Percentiles rank a stretch among this genome's conserved stretches.
These are phyloP conservation scores for Drosophila athabasca DNA, from an alignment of 1,140 invertebrate species.

Conservation along the genomic window DNA sequence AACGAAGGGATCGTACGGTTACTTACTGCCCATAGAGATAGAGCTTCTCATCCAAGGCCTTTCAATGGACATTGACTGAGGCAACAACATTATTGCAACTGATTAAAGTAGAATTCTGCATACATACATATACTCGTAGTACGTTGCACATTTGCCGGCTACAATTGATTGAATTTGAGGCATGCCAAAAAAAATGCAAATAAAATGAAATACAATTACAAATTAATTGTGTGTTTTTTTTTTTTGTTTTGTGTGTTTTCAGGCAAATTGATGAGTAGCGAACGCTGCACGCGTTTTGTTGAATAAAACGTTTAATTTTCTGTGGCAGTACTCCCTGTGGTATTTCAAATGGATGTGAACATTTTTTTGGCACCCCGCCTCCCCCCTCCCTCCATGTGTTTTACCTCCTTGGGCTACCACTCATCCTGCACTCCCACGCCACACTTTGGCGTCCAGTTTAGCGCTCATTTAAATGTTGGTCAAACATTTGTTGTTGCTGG, in stretches of 20 bases:
- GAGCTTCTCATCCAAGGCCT: too few species aligned
- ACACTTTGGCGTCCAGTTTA: slow-evolving; percentile 31
- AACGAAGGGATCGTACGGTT: too few species aligned
- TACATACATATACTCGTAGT: too few species aligned
- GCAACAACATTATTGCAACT: too few species aligned
- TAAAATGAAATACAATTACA: slow-evolving; percentile 40
- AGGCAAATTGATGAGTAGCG: slow-evolving; percentile 9
- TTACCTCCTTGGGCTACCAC: neutral
- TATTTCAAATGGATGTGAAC: too few species aligned
- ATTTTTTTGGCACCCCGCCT: too few species aligned
- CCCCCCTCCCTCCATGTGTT: neutral
- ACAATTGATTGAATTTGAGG: slow-evolving; percentile 38
- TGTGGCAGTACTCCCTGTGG: neutral
- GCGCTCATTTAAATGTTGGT: slow-evolving; percentile 66
- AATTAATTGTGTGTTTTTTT: slow-evolving; percentile 24
- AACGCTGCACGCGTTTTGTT: slow-evolving; percentile 32
- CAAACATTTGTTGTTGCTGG: slow-evolving; percentile 24
- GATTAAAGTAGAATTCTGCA: slow-evolving; percentile 41
- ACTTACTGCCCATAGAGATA: too few species aligned
- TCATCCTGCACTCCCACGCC: neutral
- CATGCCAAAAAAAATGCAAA: slow-evolving; percentile 18
- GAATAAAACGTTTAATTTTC: slow-evolving; percentile 47
- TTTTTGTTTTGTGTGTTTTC: neutral
- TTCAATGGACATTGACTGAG: too few species aligned
- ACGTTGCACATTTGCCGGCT: too few species aligned